Base-by-base conservation (phyloP, 2,113 vertebrate species). In the Myotis lucifugus region DNA sequence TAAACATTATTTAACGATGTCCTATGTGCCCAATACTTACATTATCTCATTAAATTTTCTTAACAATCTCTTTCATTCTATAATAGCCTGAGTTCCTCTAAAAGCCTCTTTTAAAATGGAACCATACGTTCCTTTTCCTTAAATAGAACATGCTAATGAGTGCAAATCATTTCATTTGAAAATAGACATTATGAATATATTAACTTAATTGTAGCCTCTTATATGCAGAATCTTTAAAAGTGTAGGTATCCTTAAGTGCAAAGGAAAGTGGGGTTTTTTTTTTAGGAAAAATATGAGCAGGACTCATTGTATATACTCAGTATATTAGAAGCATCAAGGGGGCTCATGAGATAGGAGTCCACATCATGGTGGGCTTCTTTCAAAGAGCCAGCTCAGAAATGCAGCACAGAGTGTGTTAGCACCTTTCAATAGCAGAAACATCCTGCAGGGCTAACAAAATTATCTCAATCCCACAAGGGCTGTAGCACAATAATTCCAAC, bases 121-220 rank as follows among this genome's bases (percentile, higher is more conserved):
- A 40, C 7, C 8, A 59, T 40, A 48, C 15, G 56, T 59, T 92
- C 19, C 8, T 73, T 88, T 95, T 81, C 40, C 77, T 96, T 91
- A 88, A 91, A 85, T 42, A 90, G 48, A 92, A 52, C 2, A 70
- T 46, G 40, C 37, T 92, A 73, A 96, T 27, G 14, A 90, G 59
- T 6, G 32, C 66, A 81, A 50, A 34, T 83, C 56, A 84, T 40
- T 90, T 85, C 42, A 66, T 76, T 84, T 92, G 52, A 84, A 85
- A 96, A 85, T 81, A 90, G 52, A 48, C 42, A 42, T 88, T 87
- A 17, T 84, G 66, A 88, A 70, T 52, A 87, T 48, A 77, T 82
- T 93, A 78, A 52, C 74, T 85, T 85, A 85, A 89, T 73, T 90
- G 88, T 93, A 66, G n/a, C 79, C 17, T 86, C 46, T 85, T 6